Evolutionary conservation across 2,797 vertebrate genomes (phyloP), one percentile per base, ranked within the genome.

Genomic region (Fundulus diaphanus): DNA sequence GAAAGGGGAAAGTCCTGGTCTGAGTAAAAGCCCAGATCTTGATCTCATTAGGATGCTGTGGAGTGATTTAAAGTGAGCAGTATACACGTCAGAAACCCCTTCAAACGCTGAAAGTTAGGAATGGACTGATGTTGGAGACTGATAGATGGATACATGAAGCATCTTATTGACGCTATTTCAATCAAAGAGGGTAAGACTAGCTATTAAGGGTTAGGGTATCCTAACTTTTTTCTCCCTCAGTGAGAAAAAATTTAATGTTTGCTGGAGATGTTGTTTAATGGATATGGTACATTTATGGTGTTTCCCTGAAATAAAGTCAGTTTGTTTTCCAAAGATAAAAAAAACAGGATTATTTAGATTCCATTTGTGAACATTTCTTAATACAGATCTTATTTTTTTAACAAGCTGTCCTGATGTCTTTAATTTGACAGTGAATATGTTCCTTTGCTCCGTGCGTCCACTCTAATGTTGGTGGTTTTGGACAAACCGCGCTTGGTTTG

Each of bases 381-480:
- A n/a, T n/a, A n/a, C n/a, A n/a, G n/a, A n/a, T 22, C 33, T 13
- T 63, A 63, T 24, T 37, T 33, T 33, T 22, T 33, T 22, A 8
- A 35, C 33, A 18, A 9, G 57, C 7, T 33, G 20, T 63, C 7
- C 18, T 37, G 22, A 37, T 63, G 22, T 37, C 8, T 37, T 37
- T 63, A 3, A 37, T 24, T 63, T 63, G 59, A 24, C 33, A n/a
- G n/a, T 77, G 81, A 89, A 89, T 80, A 83, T 46, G 37, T 70
- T 57, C 63, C 73, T 57, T 71, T 70, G 76, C 76, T 81, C 71
- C 66, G 35, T 92, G 84, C 80, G 79, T 85, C 85, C 67, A 48
- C 57, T 77, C 59, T 86, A 85, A 88, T 90, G 88, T 89, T 80
- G 72, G 86, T 82, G 88, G 82, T 87, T 86, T 82, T 82, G 79